A percentile compares a stretch with the other conserved stretches of the same genome.
phyloP scores from a whole-genome alignment of 1,140 invertebrate genomes.

The Chrysoperla carnea region DNA sequence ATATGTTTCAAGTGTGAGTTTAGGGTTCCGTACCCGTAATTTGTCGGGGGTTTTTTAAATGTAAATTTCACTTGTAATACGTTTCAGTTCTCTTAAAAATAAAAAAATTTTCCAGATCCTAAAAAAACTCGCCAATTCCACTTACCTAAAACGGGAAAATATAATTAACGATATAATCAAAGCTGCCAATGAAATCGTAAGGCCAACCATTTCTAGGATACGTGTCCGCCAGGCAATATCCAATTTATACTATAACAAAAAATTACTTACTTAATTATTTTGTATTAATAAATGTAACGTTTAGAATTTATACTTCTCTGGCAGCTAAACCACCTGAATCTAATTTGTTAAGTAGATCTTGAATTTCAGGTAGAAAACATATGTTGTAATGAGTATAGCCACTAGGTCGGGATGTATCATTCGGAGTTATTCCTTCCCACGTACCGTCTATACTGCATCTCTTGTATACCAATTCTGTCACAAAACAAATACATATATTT shows the following conservation, averaged over 20 bases:
- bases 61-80: too few relatives aligned
- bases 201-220: slow-evolving; percentile 58
- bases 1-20: too few relatives aligned
- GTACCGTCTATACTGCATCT: background rate
- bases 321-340: background rate
- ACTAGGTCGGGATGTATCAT: background rate
- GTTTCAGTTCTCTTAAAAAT: too few relatives aligned
- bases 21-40: too few relatives aligned
- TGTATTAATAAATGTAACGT: too few relatives aligned
- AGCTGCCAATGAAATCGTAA: slow-evolving; percentile 54
- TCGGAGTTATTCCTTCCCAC: background rate
- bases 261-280: too few relatives aligned
- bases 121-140: too few relatives aligned
- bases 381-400: background rate
- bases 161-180: slow-evolving; percentile 58
- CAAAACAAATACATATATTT: background rate
- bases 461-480: background rate
- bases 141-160: slow-evolving; percentile 65
- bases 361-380: background rate
- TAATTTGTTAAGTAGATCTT: background rate
- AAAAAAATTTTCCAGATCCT: too few relatives aligned
- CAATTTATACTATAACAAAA: background rate
- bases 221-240: background rate
- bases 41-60: too few relatives aligned
- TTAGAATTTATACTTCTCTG: background rate